phyloP scores from a whole-genome alignment of 2,113 vertebrate genomes.

The Stigmatopora nigra region DNA sequence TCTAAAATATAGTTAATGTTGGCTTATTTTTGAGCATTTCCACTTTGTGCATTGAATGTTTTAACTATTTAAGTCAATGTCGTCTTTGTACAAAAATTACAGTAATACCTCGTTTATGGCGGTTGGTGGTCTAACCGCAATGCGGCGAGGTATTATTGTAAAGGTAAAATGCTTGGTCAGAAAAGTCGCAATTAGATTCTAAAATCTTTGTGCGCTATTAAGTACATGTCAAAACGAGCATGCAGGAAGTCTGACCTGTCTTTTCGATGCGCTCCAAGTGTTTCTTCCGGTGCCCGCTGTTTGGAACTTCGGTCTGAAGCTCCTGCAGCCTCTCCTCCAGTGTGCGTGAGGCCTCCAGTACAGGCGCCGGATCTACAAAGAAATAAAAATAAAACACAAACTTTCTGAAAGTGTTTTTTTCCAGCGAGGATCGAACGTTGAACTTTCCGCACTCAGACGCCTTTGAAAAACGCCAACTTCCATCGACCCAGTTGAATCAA shows the following conservation, averaged over 20 bases:
- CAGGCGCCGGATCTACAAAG: constrained; percentile 76
- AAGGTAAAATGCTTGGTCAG: no score
- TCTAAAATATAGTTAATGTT: neutral
- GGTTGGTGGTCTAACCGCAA: no score
- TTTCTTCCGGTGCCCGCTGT: constrained; percentile 78
- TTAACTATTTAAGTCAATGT: neutral
- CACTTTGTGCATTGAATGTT: no score
- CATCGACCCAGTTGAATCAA: no score
- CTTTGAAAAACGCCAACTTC: constrained; percentile 63
- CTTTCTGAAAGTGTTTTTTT: constrained; percentile 44
- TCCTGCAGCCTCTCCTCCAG: constrained; percentile 82
- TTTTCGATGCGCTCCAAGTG: constrained; percentile 71
- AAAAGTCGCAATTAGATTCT: no score
- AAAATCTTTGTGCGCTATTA: no score
- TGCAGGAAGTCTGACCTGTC: constrained; percentile 70
- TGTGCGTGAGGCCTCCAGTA: constrained; percentile 81
- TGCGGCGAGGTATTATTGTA: no score
- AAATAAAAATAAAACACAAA: constrained; percentile 33
- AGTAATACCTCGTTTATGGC: no score
- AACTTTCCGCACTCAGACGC: constrained; percentile 37
- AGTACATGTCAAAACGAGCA: neutral
- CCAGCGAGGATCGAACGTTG: constrained; percentile 55
- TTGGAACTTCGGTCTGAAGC: constrained; percentile 74
- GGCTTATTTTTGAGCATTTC: neutral
- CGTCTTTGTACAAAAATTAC: neutral